These are phyloP conservation scores for Hypena proboscidalis DNA, from an alignment of 2,888 invertebrate species.

Conservation along the genomic window DNA sequence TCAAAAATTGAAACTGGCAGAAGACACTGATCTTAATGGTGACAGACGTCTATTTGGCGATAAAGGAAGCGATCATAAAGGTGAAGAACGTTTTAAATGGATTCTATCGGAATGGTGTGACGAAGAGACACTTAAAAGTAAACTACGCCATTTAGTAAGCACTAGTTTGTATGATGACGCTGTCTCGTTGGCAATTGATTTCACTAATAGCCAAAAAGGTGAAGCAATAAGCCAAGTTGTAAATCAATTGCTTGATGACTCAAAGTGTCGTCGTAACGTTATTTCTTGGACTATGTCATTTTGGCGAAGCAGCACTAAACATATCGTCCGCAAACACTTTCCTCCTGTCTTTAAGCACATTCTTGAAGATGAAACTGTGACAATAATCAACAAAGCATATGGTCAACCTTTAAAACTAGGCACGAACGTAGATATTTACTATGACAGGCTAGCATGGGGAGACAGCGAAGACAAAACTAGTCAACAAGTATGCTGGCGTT, in stretches of 20 bases:
- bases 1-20: constrained; percentile 41
- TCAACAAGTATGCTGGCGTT: constrained; percentile 41
- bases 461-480: constrained; percentile 27
- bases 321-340: constrained; percentile 31
- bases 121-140: too few relatives aligned
- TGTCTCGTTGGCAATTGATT: too few relatives aligned
- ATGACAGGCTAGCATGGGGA: constrained; percentile 44
- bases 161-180: too few relatives aligned
- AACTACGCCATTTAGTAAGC: too few relatives aligned
- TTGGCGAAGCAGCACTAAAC: too few relatives aligned
- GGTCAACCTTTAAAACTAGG: constrained; percentile 40
- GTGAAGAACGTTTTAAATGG: constrained; percentile 15
- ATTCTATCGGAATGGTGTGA: constrained; percentile 16
- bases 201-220: too few relatives aligned
- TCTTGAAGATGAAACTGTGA: constrained; percentile 32
- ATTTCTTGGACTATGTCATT: too few relatives aligned
- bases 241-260: too few relatives aligned
- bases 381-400: constrained; percentile 39
- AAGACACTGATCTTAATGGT: constrained; percentile 15
- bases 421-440: constrained; percentile 18
- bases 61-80: constrained; percentile 8
- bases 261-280: too few relatives aligned
- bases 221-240: too few relatives aligned
- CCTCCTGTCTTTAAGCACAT: constrained; percentile 34
- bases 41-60: constrained; percentile 40